Evolutionary conservation across 1,140 invertebrate species (phyloP).

Genomic region (Cotesia vestalis): DNA sequence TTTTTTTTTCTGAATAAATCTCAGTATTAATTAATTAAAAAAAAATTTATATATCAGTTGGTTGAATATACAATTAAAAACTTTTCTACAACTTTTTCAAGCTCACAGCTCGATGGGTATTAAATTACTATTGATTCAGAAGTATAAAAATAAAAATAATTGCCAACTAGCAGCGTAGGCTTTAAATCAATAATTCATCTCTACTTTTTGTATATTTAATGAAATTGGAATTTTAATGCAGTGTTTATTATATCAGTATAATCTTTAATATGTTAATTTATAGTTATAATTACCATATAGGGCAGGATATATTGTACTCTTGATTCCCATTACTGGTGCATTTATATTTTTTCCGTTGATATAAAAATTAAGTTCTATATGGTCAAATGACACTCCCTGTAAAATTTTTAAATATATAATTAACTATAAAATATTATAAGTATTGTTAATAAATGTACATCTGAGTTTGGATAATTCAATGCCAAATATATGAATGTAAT

Average conservation of each 20-base stretch:
- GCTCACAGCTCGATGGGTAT: neutral
- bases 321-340: constrained; percentile 85
- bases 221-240: too few species aligned
- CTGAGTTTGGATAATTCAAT: too few species aligned
- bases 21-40: too few species aligned
- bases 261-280: neutral
- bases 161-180: neutral
- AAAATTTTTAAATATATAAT: constrained; percentile 44
- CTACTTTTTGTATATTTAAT: too few species aligned
- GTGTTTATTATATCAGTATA: too few species aligned
- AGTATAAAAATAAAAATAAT: constrained; percentile 26
- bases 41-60: neutral
- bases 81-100: constrained; percentile 3
- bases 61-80: neutral
- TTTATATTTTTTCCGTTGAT: constrained; percentile 91
- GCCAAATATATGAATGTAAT: too few species aligned
- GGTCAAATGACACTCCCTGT: constrained; percentile 92
- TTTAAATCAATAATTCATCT: too few species aligned
- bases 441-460: too few species aligned
- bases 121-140: constrained; percentile 23
- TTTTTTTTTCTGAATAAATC: constrained; percentile 23
- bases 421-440: neutral
- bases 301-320: constrained; percentile 90
- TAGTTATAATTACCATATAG: constrained; percentile 80
- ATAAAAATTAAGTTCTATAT: constrained; percentile 96